phyloP scores from a whole-genome alignment of 2,797 vertebrate species.

The Halcyon leucocephala region DNA sequence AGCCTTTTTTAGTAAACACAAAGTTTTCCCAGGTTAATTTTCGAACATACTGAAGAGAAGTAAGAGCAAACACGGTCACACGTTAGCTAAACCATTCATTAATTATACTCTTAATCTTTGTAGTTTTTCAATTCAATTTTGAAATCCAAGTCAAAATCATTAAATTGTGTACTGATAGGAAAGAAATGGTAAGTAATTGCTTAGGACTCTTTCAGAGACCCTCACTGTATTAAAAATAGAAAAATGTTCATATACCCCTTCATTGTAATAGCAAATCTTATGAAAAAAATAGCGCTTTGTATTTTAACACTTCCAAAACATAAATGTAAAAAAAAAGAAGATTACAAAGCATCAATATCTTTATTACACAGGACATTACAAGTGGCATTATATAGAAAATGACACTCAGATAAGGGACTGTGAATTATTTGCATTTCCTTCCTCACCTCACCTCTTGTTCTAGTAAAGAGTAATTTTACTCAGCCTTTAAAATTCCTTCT shows the following conservation, averaged over 20 bases:
- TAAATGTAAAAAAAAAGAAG: background rate
- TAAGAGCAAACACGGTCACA: background rate
- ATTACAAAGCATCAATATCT: background rate
- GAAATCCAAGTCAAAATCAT: background rate
- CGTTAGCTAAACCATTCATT: background rate
- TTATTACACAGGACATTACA: background rate
- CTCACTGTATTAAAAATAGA: background rate
- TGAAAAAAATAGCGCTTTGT: background rate
- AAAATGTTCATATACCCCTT: background rate
- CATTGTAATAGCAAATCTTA: background rate
- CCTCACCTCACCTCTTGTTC: background rate
- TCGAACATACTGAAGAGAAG: background rate
- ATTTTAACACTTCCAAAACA: background rate
- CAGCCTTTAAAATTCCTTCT: background rate
- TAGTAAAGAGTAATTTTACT: background rate
- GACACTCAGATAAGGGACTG: background rate
- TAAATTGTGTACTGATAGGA: background rate
- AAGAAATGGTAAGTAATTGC: background rate
- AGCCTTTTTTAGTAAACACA: background rate
- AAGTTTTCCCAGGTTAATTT: background rate
- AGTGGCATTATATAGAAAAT: background rate
- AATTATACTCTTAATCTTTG: background rate
- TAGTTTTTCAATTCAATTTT: background rate
- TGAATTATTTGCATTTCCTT: background rate
- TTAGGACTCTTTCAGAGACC: background rate